Conservation (phyloP, 2,113 vertebrate species). For the Passerina amoena region DNA sequence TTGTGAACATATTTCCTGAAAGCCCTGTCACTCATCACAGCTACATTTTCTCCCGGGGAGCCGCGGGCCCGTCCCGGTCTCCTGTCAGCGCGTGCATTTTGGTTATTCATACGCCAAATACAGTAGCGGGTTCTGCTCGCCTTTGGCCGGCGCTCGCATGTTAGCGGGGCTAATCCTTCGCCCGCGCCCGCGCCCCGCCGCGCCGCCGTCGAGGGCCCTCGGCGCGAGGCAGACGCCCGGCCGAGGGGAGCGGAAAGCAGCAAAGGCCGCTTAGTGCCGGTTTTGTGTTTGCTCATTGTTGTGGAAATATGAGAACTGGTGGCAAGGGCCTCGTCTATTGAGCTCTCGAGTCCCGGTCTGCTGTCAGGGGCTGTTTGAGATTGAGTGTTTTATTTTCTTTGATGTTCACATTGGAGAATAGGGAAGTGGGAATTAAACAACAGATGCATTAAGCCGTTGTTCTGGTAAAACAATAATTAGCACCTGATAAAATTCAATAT, state of each 20-base stretch:
- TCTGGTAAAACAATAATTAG: slow-evolving; percentile 84
- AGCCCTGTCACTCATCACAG: slow-evolving; percentile 88
- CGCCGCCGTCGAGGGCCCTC: slow-evolving; percentile 79
- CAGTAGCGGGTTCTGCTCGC: slow-evolving; percentile 70
- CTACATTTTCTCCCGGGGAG: slow-evolving; percentile 89
- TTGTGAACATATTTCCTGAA: slow-evolving; percentile 89
- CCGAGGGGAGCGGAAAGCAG: slow-evolving; percentile 83
- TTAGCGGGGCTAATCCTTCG: slow-evolving; percentile 84
- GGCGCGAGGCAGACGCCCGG: slow-evolving; percentile 83
- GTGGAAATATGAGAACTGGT: slow-evolving; percentile 89
- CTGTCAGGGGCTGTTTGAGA: slow-evolving; percentile 86
- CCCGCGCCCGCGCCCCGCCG: slow-evolving; percentile 80
- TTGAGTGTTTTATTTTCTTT: slow-evolving; percentile 89
- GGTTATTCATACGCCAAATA: slow-evolving; percentile 84
- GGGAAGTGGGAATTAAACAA: slow-evolving; percentile 88
- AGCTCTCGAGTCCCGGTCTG: slow-evolving; percentile 84
- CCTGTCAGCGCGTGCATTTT: slow-evolving; percentile 83
- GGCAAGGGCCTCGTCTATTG: slow-evolving; percentile 87
- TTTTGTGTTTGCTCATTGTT: slow-evolving; percentile 91
- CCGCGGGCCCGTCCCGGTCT: slow-evolving; percentile 78
- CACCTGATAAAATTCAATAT: slow-evolving; percentile 80
- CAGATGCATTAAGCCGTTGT: slow-evolving; percentile 84
- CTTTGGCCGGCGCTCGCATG: slow-evolving; percentile 74
- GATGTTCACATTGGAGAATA: slow-evolving; percentile 84
- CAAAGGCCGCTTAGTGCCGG: slow-evolving; percentile 83